phyloP scores from a whole-genome alignment of 2,888 invertebrate genomes.

The Galeruca laticollis region DNA sequence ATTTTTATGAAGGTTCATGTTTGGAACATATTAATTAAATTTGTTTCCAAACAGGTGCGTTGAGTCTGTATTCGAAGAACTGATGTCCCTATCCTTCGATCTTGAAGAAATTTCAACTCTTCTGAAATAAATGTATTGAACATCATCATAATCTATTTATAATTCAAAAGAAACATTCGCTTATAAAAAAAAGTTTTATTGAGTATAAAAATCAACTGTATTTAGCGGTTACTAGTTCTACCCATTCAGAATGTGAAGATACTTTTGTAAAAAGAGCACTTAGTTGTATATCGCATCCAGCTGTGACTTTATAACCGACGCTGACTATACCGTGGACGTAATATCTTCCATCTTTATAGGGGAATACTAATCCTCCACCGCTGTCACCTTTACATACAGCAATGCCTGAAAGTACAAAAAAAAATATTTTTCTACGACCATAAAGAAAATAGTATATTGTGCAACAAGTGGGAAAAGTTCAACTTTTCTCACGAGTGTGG shows the following conservation, averaged over 20 bases:
- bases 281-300: constrained; percentile 45
- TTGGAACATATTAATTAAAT: too few relatives aligned
- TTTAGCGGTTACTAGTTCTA: constrained; percentile 30
- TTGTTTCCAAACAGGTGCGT: too few relatives aligned
- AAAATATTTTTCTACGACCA: not conserved
- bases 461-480: too few relatives aligned
- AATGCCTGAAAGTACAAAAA: constrained; percentile 50
- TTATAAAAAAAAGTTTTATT: constrained; percentile 8
- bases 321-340: constrained; percentile 67
- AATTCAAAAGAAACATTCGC: not conserved
- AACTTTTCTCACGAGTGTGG: too few relatives aligned
- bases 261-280: constrained; percentile 51
- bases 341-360: constrained; percentile 57
- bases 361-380: constrained; percentile 67
- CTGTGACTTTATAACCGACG: constrained; percentile 45
- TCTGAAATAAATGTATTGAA: too few relatives aligned
- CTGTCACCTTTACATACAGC: constrained; percentile 68
- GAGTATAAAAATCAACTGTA: constrained; percentile 2
- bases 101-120: too few relatives aligned
- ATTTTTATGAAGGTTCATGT: too few relatives aligned
- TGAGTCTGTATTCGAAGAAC: too few relatives aligned
- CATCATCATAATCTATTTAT: too few relatives aligned
- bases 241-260: constrained; percentile 42
- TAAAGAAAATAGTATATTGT: too few relatives aligned
- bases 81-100: too few relatives aligned